Evolutionary conservation across 2,113 vertebrate genomes (phyloP).

Genomic region (Oryzias celebensis): DNA sequence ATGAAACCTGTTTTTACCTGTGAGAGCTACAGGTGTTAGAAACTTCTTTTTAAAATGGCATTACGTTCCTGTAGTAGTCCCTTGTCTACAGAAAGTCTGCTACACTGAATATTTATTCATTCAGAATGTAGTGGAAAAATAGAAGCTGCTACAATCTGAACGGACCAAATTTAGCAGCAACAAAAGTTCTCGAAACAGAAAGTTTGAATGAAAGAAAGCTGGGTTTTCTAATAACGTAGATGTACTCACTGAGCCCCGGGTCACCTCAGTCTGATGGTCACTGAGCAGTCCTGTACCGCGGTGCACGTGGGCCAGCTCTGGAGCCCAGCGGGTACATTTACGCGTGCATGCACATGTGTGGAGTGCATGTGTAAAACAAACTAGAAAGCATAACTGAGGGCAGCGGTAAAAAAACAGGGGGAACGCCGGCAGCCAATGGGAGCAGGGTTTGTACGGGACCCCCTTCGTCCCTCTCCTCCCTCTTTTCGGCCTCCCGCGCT

Average conservation of each 20-base stretch:
- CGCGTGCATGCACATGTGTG: conserved; percentile 63
- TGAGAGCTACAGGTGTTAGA: no score
- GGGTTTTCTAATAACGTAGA: background rate
- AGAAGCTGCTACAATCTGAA: no score
- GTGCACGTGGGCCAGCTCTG: conserved; percentile 37
- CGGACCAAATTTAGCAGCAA: no score
- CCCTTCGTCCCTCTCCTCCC: conserved; percentile 41
- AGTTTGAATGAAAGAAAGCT: no score
- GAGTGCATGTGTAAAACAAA: conserved; percentile 59
- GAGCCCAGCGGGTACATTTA: conserved; percentile 52
- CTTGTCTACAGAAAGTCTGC: no score
- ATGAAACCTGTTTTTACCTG: no score
- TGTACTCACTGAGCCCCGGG: background rate
- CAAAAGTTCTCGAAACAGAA: no score
- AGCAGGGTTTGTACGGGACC: conserved; percentile 20
- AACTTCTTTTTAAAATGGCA: no score
- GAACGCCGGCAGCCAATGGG: conserved; percentile 65
- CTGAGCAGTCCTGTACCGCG: conserved; percentile 18
- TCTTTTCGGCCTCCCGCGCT: conserved; percentile 27
- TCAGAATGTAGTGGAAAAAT: no score
- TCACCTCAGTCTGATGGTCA: background rate
- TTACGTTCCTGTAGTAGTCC: no score
- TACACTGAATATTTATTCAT: no score
- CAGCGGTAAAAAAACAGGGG: conserved; percentile 72
- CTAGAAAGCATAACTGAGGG: conserved; percentile 66